A percentile compares a stretch with the other conserved stretches of the same genome.
These are phyloP conservation scores for Babylonia areolata DNA, from an alignment of 1,140 invertebrate species.

Conservation along the genomic window DNA sequence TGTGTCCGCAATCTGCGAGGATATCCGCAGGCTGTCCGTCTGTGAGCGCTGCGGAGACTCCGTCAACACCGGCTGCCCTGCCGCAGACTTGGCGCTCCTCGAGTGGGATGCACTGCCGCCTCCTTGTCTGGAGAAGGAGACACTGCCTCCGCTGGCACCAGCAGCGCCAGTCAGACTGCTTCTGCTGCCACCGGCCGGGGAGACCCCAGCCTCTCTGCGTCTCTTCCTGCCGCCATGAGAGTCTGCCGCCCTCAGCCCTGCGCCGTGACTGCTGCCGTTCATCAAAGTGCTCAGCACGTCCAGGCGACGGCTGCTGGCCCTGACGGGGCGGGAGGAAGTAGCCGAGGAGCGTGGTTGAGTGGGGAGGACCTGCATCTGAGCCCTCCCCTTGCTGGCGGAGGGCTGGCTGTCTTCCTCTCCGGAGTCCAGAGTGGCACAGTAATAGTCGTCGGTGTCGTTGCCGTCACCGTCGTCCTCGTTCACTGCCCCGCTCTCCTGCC, in stretches of 20 bases:
- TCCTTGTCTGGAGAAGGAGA: not conserved
- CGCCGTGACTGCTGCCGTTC: not conserved
- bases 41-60: not conserved
- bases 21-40: not conserved
- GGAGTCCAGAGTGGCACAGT: not conserved
- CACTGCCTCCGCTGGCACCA: not conserved
- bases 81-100: not conserved
- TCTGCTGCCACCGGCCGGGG: not conserved
- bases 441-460: not conserved
- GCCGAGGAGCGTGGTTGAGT: not conserved
- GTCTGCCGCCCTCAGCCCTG: not conserved
- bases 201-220: not conserved
- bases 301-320: not conserved
- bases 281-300: not conserved
- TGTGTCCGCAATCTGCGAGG: slow-evolving; percentile 13
- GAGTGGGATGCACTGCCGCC: not conserved
- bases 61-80: not conserved
- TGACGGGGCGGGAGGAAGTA: not conserved
- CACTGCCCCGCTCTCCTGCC: no score
- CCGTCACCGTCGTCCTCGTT: not conserved
- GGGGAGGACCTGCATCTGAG: not conserved
- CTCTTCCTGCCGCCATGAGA: not conserved
- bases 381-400: not conserved
- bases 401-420: not conserved
- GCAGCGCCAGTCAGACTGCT: not conserved